Evolutionary conservation across 2,113 vertebrate genomes (phyloP).

Genomic region (Oncorhynchus gorbuscha): DNA sequence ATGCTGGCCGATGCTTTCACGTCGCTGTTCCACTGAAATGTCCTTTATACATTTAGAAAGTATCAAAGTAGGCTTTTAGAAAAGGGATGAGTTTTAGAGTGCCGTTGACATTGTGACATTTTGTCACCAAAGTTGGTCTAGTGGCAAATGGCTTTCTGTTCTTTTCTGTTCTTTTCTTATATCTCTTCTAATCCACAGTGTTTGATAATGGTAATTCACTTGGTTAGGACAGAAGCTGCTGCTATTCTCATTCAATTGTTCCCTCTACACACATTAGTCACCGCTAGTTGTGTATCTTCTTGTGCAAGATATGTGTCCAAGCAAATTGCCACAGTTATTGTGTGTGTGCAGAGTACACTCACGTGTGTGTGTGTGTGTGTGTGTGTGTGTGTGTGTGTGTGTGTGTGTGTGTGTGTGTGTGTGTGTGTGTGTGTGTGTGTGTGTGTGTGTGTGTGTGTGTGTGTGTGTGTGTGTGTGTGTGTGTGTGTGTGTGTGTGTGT

Average conservation of each 20-base stretch:
- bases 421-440: constrained; percentile 2
- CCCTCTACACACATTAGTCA: not conserved
- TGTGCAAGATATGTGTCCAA: not conserved
- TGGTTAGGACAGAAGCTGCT: not conserved
- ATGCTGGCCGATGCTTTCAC: constrained; percentile 56
- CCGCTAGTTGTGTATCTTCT: not conserved
- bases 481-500: constrained; percentile 6
- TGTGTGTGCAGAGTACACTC: not conserved
- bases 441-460: constrained; percentile 7
- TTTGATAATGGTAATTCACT: constrained; percentile 62
- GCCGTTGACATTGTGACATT: constrained; percentile 62
- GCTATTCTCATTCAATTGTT: not conserved
- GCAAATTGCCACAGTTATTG: not conserved
- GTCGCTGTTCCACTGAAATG: constrained; percentile 57
- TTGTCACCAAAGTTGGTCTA: constrained; percentile 50
- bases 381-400: not conserved
- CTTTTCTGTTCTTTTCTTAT: constrained; percentile 1
- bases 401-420: not conserved
- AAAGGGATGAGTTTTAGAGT: constrained; percentile 26
- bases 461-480: constrained; percentile 1
- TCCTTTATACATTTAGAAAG: constrained; percentile 66
- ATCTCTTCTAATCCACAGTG: constrained; percentile 42
- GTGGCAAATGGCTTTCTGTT: not conserved
- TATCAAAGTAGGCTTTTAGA: constrained; percentile 53
- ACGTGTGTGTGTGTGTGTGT: not conserved